Evolutionary conservation across 2,888 invertebrate species (phyloP).

Genomic region (Melieria picta): DNA sequence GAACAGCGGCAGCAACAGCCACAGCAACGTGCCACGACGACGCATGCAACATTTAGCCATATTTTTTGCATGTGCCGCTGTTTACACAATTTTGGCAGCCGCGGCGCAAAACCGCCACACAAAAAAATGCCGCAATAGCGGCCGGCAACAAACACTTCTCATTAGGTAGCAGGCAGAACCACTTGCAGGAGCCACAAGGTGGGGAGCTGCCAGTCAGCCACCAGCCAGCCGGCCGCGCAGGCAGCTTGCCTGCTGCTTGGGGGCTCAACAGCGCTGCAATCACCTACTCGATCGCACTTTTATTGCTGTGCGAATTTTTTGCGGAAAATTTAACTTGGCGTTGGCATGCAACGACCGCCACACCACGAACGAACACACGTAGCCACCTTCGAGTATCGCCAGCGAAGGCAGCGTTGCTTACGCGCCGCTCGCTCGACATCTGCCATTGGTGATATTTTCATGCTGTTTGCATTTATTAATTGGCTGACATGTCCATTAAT

Average conservation of each 20-base stretch:
- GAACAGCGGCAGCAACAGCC: conserved; percentile 16
- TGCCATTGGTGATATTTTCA: conserved; percentile 48
- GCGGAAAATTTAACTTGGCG: conserved; percentile 49
- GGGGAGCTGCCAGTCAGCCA: not conserved
- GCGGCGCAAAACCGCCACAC: too few species aligned
- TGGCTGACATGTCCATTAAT: conserved; percentile 66
- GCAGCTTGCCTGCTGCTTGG: not conserved
- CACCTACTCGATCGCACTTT: conserved; percentile 34
- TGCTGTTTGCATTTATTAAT: conserved; percentile 66
- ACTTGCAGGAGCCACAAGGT: not conserved
- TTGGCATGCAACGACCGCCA: conserved; percentile 36
- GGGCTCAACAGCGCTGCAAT: conserved; percentile 11
- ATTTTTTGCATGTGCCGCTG: too few species aligned
- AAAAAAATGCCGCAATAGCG: too few species aligned
- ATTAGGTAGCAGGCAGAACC: not conserved
- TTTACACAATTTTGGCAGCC: too few species aligned
- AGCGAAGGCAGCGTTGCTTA: not conserved
- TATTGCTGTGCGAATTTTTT: conserved; percentile 44
- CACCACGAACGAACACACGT: conserved; percentile 17
- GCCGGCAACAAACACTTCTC: too few species aligned
- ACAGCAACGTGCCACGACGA: not conserved
- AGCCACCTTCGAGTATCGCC: not conserved
- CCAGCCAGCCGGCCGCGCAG: not conserved
- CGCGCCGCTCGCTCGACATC: conserved; percentile 1
- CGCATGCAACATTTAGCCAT: too few species aligned